Percentiles rank a stretch among this genome's conserved stretches.
phyloP scores from a whole-genome alignment of 2,113 vertebrate genomes.

The Cygnus atratus region DNA sequence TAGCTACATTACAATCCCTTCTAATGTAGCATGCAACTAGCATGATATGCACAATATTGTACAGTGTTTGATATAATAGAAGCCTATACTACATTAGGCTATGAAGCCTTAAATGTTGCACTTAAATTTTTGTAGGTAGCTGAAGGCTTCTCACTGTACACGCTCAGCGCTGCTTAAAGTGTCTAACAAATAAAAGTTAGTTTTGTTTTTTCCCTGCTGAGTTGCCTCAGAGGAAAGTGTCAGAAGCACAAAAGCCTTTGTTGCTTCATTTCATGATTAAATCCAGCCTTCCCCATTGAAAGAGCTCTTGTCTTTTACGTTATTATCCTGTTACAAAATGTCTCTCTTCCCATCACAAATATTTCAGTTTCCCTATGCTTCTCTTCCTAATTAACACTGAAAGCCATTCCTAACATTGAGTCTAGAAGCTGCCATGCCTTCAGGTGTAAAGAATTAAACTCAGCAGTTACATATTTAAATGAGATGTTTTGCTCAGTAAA shows the following conservation, averaged over 20 bases:
- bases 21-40: not conserved
- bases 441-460: not conserved
- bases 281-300: slow-evolving; percentile 17
- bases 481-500: not conserved
- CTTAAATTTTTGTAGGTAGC: not conserved
- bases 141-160: not conserved
- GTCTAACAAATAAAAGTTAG: not conserved
- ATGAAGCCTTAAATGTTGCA: not conserved
- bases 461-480: not conserved
- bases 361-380: not conserved
- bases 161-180: not conserved
- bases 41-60: not conserved
- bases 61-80: not conserved
- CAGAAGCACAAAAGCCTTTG: slow-evolving; percentile 25
- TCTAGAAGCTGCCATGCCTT: slow-evolving; percentile 19
- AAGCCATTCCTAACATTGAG: not conserved
- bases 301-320: not conserved
- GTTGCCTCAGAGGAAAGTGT: slow-evolving; percentile 39
- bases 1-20: not conserved
- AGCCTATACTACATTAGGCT: not conserved
- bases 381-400: slow-evolving; percentile 19
- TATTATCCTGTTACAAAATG: slow-evolving; percentile 10
- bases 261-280: slow-evolving; percentile 30
- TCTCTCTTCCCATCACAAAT: slow-evolving; percentile 14
- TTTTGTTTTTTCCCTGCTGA: not conserved